These are phyloP conservation scores for Thunnus albacares DNA, from an alignment of 2,797 vertebrate species.

Conservation along the genomic window DNA sequence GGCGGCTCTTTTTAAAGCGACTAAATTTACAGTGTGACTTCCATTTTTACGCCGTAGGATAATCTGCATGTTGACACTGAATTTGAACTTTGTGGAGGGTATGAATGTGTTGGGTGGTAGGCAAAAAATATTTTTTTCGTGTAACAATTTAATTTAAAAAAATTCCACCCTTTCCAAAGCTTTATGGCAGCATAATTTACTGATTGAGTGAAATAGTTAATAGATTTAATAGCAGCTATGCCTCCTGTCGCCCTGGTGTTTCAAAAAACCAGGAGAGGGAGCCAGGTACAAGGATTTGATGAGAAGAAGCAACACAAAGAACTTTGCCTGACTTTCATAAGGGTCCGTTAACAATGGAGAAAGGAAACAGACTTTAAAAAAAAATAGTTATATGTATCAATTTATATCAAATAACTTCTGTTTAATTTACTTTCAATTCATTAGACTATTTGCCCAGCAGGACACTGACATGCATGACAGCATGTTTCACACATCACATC, in stretches of 20 bases:
- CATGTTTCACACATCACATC: conserved; percentile 67
- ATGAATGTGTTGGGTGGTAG: not conserved
- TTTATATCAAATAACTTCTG: not conserved
- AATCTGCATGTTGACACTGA: not conserved
- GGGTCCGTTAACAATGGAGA: conserved; percentile 35
- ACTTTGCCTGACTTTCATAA: conserved; percentile 6
- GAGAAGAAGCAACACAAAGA: conserved; percentile 39
- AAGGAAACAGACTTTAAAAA: not conserved
- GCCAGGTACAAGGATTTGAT: conserved; percentile 81
- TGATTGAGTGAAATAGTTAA: not conserved
- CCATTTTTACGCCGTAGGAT: not conserved
- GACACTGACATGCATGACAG: conserved; percentile 6
- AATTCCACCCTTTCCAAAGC: not conserved
- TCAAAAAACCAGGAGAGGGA: conserved; percentile 84
- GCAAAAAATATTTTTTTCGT: not conserved
- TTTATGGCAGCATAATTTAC: not conserved
- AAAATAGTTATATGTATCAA: not conserved
- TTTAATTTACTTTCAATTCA: not conserved
- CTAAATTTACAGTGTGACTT: not conserved
- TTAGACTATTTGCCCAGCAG: not conserved
- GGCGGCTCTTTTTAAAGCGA: not conserved
- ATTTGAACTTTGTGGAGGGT: not conserved
- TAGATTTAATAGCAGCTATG: conserved; percentile 1
- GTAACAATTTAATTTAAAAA: not conserved
- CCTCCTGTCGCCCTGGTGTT: conserved; percentile 24